Evolutionary conservation across 2,888 invertebrate species (phyloP).

Genomic region (Folsomia candida): DNA sequence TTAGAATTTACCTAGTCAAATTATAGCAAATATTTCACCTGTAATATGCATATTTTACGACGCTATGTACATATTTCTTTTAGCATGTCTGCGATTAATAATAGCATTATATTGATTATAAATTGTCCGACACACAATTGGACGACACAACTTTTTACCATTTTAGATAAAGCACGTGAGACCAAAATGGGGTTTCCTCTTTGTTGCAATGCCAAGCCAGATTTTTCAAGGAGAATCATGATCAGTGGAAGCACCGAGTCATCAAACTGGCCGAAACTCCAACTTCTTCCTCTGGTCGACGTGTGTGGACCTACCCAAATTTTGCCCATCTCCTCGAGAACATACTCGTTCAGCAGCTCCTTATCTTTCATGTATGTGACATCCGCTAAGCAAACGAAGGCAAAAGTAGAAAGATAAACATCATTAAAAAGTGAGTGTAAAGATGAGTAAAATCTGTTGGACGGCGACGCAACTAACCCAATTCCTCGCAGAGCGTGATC

Average conservation of each 20-base stretch:
- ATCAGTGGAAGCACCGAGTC: constrained; percentile 67
- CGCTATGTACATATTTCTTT: too few relatives aligned
- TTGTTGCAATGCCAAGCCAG: constrained; percentile 61
- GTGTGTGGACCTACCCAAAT: constrained; percentile 78
- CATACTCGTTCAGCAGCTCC: constrained; percentile 69
- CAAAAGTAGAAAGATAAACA: constrained; percentile 20
- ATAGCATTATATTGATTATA: too few relatives aligned
- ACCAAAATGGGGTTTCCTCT: constrained; percentile 71
- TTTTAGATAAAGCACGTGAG: constrained; percentile 68
- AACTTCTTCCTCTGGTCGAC: constrained; percentile 71
- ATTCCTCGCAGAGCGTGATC: not conserved
- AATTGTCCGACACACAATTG: too few relatives aligned
- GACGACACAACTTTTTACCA: too few relatives aligned
- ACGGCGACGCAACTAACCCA: not conserved
- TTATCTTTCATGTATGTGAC: constrained; percentile 72
- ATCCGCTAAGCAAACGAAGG: constrained; percentile 56
- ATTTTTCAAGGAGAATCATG: constrained; percentile 68
- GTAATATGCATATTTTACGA: too few relatives aligned
- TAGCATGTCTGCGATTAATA: too few relatives aligned
- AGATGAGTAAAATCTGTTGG: not conserved
- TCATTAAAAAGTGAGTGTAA: not conserved
- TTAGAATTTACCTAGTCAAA: constrained; percentile 62
- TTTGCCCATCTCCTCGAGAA: constrained; percentile 78
- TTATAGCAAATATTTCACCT: too few relatives aligned
- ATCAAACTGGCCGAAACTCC: constrained; percentile 81